Evolutionary conservation across 1,140 invertebrate species (phyloP).

Genomic region (Saccostrea cuccullata): DNA sequence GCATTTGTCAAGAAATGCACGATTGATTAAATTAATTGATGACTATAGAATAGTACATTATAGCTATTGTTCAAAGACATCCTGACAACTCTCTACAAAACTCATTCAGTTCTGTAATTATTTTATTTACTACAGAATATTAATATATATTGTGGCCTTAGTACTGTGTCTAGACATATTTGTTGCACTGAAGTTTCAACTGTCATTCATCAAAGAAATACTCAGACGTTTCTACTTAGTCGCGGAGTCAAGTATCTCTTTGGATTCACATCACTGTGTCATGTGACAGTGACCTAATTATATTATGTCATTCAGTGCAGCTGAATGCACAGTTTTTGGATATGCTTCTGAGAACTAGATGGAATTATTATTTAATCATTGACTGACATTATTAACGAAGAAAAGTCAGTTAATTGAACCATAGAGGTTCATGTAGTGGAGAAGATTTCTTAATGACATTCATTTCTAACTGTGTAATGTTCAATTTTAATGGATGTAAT

Average conservation of each 20-base stretch:
- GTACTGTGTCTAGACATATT: no score
- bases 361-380: no score
- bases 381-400: no score
- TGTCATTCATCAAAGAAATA: not conserved
- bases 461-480: no score
- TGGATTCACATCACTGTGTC: not conserved
- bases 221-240: not conserved
- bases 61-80: not conserved
- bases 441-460: no score
- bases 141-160: no score
- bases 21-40: not conserved
- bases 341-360: no score
- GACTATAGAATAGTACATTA: not conserved
- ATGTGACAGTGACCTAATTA: not conserved
- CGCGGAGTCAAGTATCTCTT: not conserved
- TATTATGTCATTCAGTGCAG: not conserved
- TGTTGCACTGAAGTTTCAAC: no score
- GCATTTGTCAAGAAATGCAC: not conserved
- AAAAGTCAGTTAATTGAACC: no score
- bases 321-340: not conserved
- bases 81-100: not conserved
- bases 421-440: no score
- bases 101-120: constrained; percentile 9
- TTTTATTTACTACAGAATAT: not conserved
- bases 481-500: no score